Conservation (phyloP, 2,888 invertebrate genomes). For the Oscheius sp. region DNA sequence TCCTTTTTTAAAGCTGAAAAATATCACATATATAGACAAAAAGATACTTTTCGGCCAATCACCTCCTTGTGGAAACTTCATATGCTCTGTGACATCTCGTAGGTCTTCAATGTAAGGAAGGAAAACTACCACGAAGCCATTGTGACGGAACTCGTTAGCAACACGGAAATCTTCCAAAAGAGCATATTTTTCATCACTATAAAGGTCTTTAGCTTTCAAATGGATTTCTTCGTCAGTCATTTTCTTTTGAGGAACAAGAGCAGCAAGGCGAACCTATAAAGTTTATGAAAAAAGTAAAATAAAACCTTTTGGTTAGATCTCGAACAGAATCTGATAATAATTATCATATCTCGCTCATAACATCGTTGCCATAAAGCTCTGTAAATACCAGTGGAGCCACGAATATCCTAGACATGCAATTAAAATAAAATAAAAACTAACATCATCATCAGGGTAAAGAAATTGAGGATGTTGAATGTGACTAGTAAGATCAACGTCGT, state of each 20-base stretch:
- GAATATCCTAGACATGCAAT: conserved; percentile 14
- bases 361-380: conserved; percentile 21
- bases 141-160: conserved; percentile 23
- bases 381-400: conserved; percentile 18
- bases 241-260: conserved; percentile 23
- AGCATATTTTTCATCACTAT: background rate
- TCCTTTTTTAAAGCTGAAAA: conserved; percentile 8
- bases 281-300: background rate
- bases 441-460: conserved; percentile 28
- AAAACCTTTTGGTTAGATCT: conserved; percentile 26
- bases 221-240: background rate
- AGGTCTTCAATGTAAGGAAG: conserved; percentile 27
- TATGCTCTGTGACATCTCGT: conserved; percentile 11
- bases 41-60: conserved; percentile 9
- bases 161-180: conserved; percentile 1
- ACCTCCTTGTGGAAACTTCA: background rate
- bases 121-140: conserved; percentile 23
- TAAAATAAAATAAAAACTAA: too few species aligned
- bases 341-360: conserved; percentile 11
- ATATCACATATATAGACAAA: background rate
- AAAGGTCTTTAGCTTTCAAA: background rate
- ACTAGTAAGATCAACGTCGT: conserved; percentile 7
- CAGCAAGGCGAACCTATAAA: conserved; percentile 27
- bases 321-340: conserved; percentile 25
- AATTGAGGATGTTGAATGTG: conserved; percentile 14